Percentiles rank a stretch among this genome's conserved stretches.
phyloP scores from a whole-genome alignment of 2,888 invertebrate genomes.

The Pandemis cinnamomeana region DNA sequence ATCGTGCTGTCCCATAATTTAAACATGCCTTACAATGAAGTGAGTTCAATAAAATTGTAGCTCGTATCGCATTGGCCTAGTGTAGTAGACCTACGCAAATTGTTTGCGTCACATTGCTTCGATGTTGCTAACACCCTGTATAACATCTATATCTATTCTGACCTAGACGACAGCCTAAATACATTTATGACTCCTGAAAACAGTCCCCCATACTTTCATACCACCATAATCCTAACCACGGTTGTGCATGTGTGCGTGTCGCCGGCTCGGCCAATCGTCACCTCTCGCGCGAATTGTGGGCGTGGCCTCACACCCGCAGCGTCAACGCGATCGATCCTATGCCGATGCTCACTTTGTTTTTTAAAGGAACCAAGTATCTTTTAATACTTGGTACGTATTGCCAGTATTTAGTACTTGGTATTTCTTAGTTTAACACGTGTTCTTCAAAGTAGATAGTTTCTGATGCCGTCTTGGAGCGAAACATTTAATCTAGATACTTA shows the following conservation, averaged over 20 bases:
- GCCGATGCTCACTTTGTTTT: conserved; percentile 50
- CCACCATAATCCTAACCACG: conserved; percentile 22
- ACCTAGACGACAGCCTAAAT: background rate
- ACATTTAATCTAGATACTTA: no score
- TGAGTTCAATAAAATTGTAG: background rate
- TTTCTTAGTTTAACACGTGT: background rate
- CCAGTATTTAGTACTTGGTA: background rate
- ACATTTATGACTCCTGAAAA: conserved; percentile 35
- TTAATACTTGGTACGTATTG: conserved; percentile 8
- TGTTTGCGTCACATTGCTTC: background rate
- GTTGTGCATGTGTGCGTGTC: conserved; percentile 48
- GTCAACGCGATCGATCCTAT: conserved; percentile 63
- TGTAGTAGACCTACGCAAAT: background rate
- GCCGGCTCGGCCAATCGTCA: conserved; percentile 76
- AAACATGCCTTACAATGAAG: background rate
- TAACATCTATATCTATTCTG: background rate
- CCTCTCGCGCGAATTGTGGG: conserved; percentile 80
- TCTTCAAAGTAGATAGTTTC: background rate
- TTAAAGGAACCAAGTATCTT: conserved; percentile 12
- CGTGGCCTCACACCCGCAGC: conserved; percentile 71
- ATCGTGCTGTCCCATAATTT: background rate
- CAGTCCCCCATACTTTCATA: conserved; percentile 38
- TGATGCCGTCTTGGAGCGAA: background rate
- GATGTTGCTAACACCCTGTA: background rate
- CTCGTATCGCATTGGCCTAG: background rate